phyloP scores from a whole-genome alignment of 2,797 vertebrate genomes.

The Anguilla pacifica region DNA sequence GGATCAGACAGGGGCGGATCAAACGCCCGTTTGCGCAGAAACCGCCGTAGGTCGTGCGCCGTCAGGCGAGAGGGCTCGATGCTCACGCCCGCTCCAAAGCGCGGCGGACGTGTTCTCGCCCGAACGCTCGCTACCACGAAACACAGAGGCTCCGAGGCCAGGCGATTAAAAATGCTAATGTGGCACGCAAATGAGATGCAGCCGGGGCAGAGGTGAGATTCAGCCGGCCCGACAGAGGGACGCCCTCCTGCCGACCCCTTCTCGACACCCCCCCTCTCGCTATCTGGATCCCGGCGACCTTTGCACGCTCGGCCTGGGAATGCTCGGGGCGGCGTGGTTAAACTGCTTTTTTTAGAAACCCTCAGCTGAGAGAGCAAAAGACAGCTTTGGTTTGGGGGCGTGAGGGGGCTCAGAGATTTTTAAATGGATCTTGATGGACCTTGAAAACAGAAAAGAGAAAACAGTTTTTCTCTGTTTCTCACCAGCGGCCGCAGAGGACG shows the following conservation, averaged over 20 bases:
- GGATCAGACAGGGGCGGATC: background rate
- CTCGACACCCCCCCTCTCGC: constrained; percentile 37
- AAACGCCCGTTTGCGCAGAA: background rate
- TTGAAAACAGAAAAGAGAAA: constrained; percentile 44
- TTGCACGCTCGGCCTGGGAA: constrained; percentile 67
- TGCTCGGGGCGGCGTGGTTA: constrained; percentile 69
- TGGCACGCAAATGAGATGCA: constrained; percentile 42
- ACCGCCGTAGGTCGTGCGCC: background rate
- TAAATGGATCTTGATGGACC: constrained; percentile 70
- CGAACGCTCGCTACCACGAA: background rate
- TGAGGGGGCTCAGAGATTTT: constrained; percentile 30
- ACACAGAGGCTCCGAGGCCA: background rate
- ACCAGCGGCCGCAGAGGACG: constrained; percentile 46
- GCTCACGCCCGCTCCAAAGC: background rate
- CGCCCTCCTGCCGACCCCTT: constrained; percentile 36
- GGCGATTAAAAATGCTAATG: constrained; percentile 26
- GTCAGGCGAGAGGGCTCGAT: background rate
- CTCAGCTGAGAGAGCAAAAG: constrained; percentile 63
- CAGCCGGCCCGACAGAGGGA: constrained; percentile 44
- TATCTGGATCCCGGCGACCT: constrained; percentile 58
- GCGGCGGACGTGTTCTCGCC: background rate
- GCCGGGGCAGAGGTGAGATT: constrained; percentile 38
- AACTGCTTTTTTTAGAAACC: constrained; percentile 69
- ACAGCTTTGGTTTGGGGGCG: constrained; percentile 53
- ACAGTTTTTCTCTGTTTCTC: constrained; percentile 55